phyloP scores from a whole-genome alignment of 2,113 vertebrate genomes.

The Elgaria multicarinata region DNA sequence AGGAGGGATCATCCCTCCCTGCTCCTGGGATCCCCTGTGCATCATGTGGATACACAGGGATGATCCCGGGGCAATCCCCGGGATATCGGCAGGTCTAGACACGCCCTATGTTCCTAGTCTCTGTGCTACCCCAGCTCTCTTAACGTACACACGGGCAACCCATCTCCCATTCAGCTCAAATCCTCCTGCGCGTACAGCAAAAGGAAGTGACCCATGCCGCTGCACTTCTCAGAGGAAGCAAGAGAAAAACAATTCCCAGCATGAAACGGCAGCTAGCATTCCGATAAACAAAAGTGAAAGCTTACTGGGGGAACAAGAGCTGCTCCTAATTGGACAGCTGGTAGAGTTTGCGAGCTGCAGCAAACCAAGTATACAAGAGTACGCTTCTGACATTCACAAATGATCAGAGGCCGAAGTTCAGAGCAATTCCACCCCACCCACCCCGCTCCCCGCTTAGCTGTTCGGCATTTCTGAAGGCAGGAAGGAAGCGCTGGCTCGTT shows the following conservation, averaged over 20 bases:
- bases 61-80: too few relatives aligned
- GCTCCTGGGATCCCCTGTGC: too few relatives aligned
- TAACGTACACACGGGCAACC: too few relatives aligned
- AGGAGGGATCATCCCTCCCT: too few relatives aligned
- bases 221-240: not conserved
- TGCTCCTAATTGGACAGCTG: not conserved
- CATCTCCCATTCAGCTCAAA: not conserved
- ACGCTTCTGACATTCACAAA: not conserved
- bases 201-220: too few relatives aligned
- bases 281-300: not conserved
- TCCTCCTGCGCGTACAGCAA: not conserved
- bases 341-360: not conserved
- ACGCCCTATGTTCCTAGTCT: too few relatives aligned
- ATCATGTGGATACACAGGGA: too few relatives aligned
- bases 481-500: not conserved
- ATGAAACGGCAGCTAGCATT: not conserved
- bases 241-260: not conserved
- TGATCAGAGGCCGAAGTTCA: not conserved
- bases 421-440: too few relatives aligned
- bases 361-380: not conserved
- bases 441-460: accelerated
- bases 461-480: not conserved
- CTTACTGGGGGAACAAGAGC: not conserved
- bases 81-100: too few relatives aligned
- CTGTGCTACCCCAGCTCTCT: too few relatives aligned